phyloP scores from a whole-genome alignment of 2,797 vertebrate genomes.

The Pseudopleuronectes americanus region DNA sequence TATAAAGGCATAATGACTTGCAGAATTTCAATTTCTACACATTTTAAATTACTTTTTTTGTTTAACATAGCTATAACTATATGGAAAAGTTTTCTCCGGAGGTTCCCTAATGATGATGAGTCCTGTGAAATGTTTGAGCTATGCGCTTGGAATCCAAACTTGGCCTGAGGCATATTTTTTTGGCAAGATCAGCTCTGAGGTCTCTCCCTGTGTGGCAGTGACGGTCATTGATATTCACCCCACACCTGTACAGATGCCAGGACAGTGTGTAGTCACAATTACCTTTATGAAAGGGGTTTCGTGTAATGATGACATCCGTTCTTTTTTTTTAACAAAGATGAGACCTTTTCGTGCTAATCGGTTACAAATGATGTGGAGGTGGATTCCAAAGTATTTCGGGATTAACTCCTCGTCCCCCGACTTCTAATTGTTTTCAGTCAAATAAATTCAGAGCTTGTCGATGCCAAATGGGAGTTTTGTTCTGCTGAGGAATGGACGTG shows the following conservation, averaged over 20 bases:
- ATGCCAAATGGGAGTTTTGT: conserved; percentile 12
- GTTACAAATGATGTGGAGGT: conserved; percentile 15
- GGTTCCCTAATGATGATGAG: conserved; percentile 2
- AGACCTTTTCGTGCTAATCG: conserved; percentile 22
- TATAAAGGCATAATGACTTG: too few relatives aligned
- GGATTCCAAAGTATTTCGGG: conserved; percentile 23
- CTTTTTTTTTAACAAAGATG: conserved; percentile 28
- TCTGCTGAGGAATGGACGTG: neutral
- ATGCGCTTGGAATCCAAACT: conserved; percentile 24
- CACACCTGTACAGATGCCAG: conserved; percentile 29
- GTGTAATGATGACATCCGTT: conserved; percentile 2
- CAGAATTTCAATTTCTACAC: too few relatives aligned
- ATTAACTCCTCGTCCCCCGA: neutral
- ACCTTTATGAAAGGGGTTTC: conserved; percentile 38
- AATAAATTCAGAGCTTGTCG: conserved; percentile 7
- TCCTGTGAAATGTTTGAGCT: conserved; percentile 16
- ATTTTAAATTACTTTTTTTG: neutral
- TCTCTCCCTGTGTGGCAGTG: conserved; percentile 27
- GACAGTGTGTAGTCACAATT: conserved; percentile 25
- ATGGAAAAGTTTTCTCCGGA: neutral
- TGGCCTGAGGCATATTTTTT: conserved; percentile 41
- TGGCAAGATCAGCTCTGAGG: conserved; percentile 29
- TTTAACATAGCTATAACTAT: neutral
- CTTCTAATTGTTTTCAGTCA: neutral
- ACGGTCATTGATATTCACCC: conserved; percentile 38